phyloP scores from a whole-genome alignment of 1,140 invertebrate species.

The Cyclina sinensis region DNA sequence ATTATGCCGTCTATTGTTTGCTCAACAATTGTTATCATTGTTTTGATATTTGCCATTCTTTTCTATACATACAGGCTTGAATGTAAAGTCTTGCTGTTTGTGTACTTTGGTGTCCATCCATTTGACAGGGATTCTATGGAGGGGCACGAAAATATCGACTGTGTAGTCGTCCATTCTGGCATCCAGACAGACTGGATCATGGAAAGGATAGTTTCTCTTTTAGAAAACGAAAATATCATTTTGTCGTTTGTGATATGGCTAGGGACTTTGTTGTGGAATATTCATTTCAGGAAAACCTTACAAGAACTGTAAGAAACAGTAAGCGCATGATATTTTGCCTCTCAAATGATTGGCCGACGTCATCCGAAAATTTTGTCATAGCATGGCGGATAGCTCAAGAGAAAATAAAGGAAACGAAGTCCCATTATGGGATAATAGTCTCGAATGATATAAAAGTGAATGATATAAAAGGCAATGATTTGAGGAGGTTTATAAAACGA shows the following conservation, averaged over 20 bases:
- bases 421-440: constrained; percentile 72
- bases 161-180: constrained; percentile 70
- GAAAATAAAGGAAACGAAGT: constrained; percentile 73
- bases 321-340: constrained; percentile 74
- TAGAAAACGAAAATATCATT: constrained; percentile 70
- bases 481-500: constrained; percentile 69
- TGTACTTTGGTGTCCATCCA: constrained; percentile 78
- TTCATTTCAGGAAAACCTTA: constrained; percentile 76
- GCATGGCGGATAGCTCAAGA: constrained; percentile 74
- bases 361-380: constrained; percentile 67
- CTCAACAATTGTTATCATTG: constrained; percentile 53
- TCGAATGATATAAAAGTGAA: constrained; percentile 62
- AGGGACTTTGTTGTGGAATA: constrained; percentile 76
- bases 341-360: constrained; percentile 65
- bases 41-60: constrained; percentile 56
- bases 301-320: constrained; percentile 70
- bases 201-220: constrained; percentile 68
- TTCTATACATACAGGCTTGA: constrained; percentile 71
- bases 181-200: constrained; percentile 72
- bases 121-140: constrained; percentile 76
- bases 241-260: constrained; percentile 72
- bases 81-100: constrained; percentile 76
- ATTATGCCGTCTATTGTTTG: constrained; percentile 62
- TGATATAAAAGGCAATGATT: constrained; percentile 68
- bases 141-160: constrained; percentile 68